Evolutionary conservation across 2,797 vertebrate species (phyloP), one percentile per base, ranked within the genome.

Genomic region (Benthosema pterotum): DNA sequence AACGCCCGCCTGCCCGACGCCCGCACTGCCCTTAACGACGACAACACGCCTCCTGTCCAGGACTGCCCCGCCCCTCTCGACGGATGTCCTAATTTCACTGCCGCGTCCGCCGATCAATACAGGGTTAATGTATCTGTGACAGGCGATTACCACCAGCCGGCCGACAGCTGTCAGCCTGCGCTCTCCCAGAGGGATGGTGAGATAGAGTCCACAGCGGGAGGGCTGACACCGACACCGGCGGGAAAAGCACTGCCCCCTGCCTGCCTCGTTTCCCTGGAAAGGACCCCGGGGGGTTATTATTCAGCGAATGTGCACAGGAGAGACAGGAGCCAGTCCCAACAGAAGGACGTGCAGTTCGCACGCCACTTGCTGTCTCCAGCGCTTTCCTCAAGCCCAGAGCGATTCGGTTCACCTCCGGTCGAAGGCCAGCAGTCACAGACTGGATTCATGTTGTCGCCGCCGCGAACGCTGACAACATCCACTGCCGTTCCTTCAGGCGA

Each of bases 1-100:
- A 69, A 28, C 51, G n/a, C n/a, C n/a, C n/a, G n/a, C n/a, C n/a
- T 57, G 43, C 45, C 1, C 1, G 18, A 32, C 64, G 56, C 79
- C 22, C 4, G 22, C 6, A 9, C 32, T 9, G 63, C 77, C 1
- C 72, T 56, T n/a, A 18, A 18, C 15, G n/a, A n/a, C n/a, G n/a
- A n/a, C n/a, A n/a, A n/a, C n/a, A n/a, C n/a, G n/a, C 9, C 16
- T n/a, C 57, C 74, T 2, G 42, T 63, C 58, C 56, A 56, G 49
- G 51, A 18, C 48, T 38, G 55, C 57, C 17, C 4, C 1, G 0
- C 8, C 0, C 19, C 68, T 25, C 52, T 15, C 9, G 48, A 4
- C 52, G 67, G n/a, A 4, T 0, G 1, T 52, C 63, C 13, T 0
- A 25, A 69, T 51, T 48, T 67, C 17, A 57, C 60, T 52, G 48